phyloP scores from a whole-genome alignment of 2,888 invertebrate species.

The Lasioglossum marginatum region DNA sequence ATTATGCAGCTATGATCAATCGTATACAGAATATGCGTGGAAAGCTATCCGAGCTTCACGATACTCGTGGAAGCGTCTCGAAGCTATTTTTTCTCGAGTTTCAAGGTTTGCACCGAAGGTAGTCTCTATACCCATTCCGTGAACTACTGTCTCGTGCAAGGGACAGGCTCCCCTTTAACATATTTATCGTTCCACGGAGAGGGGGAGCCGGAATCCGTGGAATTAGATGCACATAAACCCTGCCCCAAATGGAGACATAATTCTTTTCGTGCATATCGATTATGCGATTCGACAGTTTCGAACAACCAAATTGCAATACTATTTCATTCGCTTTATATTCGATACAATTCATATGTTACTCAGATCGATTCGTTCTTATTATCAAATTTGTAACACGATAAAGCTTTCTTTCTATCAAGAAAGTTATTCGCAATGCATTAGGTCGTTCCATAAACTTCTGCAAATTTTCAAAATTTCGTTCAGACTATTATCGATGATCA shows the following conservation, averaged over 20 bases:
- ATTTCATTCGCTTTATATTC: background rate
- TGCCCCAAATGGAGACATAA: background rate
- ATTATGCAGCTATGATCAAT: background rate
- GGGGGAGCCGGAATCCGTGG: background rate
- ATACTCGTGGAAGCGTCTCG: background rate
- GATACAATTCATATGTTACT: background rate
- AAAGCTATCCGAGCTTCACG: background rate
- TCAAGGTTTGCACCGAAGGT: background rate
- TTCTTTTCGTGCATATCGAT: conserved; percentile 6
- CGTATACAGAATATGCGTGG: background rate
- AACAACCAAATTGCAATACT: background rate
- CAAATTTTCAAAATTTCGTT: background rate
- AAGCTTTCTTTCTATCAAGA: background rate
- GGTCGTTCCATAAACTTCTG: background rate
- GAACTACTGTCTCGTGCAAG: background rate
- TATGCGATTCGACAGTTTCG: background rate
- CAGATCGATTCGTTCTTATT: background rate
- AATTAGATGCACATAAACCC: conserved; percentile 8
- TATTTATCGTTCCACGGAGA: background rate
- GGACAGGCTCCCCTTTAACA: background rate
- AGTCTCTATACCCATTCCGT: background rate
- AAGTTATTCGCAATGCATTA: background rate
- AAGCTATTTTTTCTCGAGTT: background rate
- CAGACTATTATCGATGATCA: too few relatives aligned
- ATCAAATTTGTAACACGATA: too few relatives aligned